phyloP scores from a whole-genome alignment of 2,113 vertebrate genomes.

The Antechinus flavipes region DNA sequence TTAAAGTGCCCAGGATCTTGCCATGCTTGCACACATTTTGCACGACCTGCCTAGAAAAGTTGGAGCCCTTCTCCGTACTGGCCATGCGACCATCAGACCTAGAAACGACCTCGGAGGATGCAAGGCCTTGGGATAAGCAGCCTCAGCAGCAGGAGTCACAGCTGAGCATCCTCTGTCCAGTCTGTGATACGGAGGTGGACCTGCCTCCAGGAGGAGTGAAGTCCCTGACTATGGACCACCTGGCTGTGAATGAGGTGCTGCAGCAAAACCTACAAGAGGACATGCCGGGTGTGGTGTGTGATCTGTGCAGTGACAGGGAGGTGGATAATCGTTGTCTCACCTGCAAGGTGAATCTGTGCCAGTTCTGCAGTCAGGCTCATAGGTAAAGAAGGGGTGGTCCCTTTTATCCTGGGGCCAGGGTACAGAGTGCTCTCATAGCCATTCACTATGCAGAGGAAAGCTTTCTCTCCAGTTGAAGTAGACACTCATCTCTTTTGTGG shows the following conservation, averaged over 20 bases:
- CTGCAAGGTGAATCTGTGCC: slow-evolving; percentile 91
- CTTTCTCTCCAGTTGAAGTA: neutral
- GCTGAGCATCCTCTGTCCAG: slow-evolving; percentile 88
- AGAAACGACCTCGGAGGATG: slow-evolving; percentile 52
- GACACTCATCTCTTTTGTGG: neutral
- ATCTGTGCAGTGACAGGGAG: slow-evolving; percentile 90
- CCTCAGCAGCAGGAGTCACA: slow-evolving; percentile 23
- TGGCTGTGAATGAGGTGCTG: slow-evolving; percentile 90
- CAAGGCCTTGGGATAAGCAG: slow-evolving; percentile 58
- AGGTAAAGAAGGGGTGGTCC: slow-evolving; percentile 84
- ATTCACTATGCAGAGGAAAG: slow-evolving; percentile 16
- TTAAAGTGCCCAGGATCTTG: slow-evolving; percentile 88
- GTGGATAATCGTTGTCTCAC: slow-evolving; percentile 91
- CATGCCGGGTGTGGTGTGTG: slow-evolving; percentile 85
- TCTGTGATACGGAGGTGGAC: slow-evolving; percentile 91
- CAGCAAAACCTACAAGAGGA: slow-evolving; percentile 84
- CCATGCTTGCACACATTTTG: slow-evolving; percentile 94
- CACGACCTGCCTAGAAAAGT: slow-evolving; percentile 86
- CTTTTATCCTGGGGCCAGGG: slow-evolving; percentile 19
- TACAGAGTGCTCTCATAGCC: neutral
- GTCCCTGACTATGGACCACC: slow-evolving; percentile 88
- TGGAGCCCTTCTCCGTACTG: slow-evolving; percentile 85
- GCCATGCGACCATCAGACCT: slow-evolving; percentile 65
- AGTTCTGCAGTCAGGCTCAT: slow-evolving; percentile 95
- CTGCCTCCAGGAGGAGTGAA: slow-evolving; percentile 87